Evolutionary conservation across 2,797 vertebrate species (phyloP).

Genomic region (Dendrocincla fuliginosa): DNA sequence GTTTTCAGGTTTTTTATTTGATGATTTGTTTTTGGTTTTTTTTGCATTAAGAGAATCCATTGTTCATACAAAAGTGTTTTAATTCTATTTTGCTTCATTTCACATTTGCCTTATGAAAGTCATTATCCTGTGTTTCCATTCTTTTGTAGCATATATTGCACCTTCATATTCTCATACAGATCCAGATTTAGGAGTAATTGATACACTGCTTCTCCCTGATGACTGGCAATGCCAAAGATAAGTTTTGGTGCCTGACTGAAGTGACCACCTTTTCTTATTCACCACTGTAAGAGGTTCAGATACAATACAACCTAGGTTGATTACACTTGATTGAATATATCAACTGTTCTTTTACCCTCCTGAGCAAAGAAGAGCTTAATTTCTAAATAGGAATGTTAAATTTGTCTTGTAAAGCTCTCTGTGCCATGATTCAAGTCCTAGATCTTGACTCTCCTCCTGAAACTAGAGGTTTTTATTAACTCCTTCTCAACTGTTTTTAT

Average conservation of each 20-base stretch:
- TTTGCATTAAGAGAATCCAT: neutral
- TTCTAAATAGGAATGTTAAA: neutral
- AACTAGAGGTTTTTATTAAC: neutral
- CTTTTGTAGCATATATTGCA: neutral
- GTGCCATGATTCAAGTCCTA: neutral
- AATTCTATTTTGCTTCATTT: neutral
- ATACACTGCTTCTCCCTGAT: neutral
- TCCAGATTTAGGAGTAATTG: neutral
- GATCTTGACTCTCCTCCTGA: neutral
- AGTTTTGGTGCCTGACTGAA: neutral
- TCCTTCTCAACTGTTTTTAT: neutral
- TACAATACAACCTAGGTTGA: neutral
- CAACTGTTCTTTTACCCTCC: neutral
- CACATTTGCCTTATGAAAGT: neutral
- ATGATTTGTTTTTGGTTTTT: neutral
- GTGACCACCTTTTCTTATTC: neutral
- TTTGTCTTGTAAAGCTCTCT: neutral
- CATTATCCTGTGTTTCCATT: neutral
- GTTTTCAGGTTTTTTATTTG: neutral
- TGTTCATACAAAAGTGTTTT: neutral
- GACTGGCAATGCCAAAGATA: neutral
- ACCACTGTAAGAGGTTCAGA: neutral
- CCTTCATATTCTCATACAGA: neutral
- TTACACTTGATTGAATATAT: neutral
- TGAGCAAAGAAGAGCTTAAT: neutral